A percentile compares a stretch with the other conserved stretches of the same genome.
These are phyloP conservation scores for Ictalurus punctatus DNA, from an alignment of 2,113 vertebrate species.

Conservation along the genomic window DNA sequence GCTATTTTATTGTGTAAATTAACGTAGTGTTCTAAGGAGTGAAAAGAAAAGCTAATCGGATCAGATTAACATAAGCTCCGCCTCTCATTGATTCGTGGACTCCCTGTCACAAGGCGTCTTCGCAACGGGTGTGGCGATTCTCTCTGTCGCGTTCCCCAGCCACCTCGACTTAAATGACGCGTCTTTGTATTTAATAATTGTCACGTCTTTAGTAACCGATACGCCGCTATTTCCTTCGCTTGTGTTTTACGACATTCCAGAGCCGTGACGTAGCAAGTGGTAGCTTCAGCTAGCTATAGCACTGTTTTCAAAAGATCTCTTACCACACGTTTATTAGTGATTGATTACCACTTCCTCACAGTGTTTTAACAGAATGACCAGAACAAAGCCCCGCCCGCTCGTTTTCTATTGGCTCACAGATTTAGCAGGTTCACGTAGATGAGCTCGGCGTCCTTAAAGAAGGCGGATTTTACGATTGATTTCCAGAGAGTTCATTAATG, in stretches of 20 bases:
- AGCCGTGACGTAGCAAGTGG: too few species aligned
- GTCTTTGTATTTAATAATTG: not conserved
- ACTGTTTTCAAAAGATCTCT: not conserved
- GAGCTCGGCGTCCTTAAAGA: not conserved
- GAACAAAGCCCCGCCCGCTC: not conserved
- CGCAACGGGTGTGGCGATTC: not conserved
- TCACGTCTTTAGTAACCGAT: not conserved
- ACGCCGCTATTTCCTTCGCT: not conserved
- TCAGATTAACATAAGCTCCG: not conserved
- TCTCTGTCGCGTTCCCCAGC: not conserved
- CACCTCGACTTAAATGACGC: not conserved
- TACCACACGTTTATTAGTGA: not conserved
- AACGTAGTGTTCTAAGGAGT: not conserved
- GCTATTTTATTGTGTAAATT: not conserved
- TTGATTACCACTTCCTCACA: not conserved
- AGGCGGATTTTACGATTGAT: not conserved
- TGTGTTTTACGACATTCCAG: not conserved
- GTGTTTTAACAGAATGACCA: not conserved
- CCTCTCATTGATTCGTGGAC: not conserved
- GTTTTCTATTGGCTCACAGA: not conserved
- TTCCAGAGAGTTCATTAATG: not conserved
- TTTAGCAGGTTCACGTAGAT: not conserved
- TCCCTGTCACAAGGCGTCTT: not conserved
- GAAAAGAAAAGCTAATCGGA: not conserved
- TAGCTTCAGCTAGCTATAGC: not conserved